Percentiles rank a stretch among this genome's conserved stretches.
Evolutionary conservation across 2,888 invertebrate genomes (phyloP).

Genomic region (Cheilosia grossa): DNA sequence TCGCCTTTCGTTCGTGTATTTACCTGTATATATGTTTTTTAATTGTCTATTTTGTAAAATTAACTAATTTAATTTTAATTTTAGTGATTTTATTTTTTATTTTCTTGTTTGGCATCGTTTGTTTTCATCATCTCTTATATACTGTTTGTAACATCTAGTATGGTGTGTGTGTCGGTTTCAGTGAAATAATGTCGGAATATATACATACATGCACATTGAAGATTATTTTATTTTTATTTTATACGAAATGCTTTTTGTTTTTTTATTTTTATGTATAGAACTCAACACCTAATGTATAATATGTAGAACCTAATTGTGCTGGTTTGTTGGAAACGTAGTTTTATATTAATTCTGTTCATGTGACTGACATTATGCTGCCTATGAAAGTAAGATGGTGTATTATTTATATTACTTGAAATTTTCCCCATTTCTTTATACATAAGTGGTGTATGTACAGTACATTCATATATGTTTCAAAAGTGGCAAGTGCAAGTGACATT

Average conservation of each 20-base stretch:
- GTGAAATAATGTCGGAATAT: conserved; percentile 50
- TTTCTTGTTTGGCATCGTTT: conserved; percentile 66
- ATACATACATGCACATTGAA: conserved; percentile 56
- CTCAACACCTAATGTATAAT: conserved; percentile 31
- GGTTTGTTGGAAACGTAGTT: neutral
- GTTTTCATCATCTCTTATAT: conserved; percentile 49
- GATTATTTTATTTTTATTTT: conserved; percentile 18
- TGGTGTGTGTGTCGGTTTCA: conserved; percentile 13
- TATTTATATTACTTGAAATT: conserved; percentile 7
- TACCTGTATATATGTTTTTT: conserved; percentile 55
- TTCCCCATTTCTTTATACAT: conserved; percentile 53
- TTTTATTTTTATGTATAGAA: neutral
- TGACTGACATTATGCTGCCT: conserved; percentile 19
- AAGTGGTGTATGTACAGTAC: conserved; percentile 67
- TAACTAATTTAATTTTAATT: conserved; percentile 54
- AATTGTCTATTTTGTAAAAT: conserved; percentile 60
- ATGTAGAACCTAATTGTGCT: conserved; percentile 30
- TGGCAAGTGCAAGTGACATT: conserved; percentile 47
- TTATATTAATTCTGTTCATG: neutral
- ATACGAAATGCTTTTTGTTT: conserved; percentile 21
- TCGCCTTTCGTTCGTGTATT: conserved; percentile 29
- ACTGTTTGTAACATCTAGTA: conserved; percentile 25
- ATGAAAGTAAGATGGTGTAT: conserved; percentile 17
- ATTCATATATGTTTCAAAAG: conserved; percentile 32
- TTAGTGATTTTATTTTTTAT: conserved; percentile 35